Conservation (phyloP, 2,888 invertebrate genomes). For the Epinotia ramella region DNA sequence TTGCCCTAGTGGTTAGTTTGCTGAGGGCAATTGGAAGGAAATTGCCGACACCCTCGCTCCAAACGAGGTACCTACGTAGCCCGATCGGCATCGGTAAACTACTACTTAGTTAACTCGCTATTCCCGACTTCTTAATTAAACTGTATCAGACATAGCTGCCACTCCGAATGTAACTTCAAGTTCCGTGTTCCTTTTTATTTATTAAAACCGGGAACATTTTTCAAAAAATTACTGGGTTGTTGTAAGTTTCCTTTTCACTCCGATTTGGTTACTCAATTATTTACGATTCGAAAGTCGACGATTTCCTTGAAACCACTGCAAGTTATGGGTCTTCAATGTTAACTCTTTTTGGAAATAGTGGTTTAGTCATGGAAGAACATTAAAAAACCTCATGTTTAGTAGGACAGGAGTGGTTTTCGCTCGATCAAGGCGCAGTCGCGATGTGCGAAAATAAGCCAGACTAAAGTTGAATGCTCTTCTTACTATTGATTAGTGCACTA, state of each 20-base stretch:
- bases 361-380: background rate
- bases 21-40: constrained; percentile 43
- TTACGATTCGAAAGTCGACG: constrained; percentile 19
- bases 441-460: constrained; percentile 52
- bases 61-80: constrained; percentile 27
- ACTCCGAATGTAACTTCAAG: constrained; percentile 29
- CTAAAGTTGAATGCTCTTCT: constrained; percentile 55
- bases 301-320: constrained; percentile 3
- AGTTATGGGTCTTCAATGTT: constrained; percentile 5
- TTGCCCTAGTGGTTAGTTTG: constrained; percentile 42
- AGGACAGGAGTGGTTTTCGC: constrained; percentile 35
- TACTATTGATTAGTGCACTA: constrained; percentile 54
- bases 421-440: constrained; percentile 53
- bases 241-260: constrained; percentile 29
- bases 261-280: constrained; percentile 36
- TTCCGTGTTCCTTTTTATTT: background rate
- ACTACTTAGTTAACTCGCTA: constrained; percentile 31
- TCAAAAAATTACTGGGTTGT: constrained; percentile 35
- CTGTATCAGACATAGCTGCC: constrained; percentile 10
- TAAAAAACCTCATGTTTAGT: background rate
- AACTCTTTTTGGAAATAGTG: constrained; percentile 4
- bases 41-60: constrained; percentile 33
- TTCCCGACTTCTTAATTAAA: constrained; percentile 40
- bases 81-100: constrained; percentile 21
- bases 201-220: constrained; percentile 15